Evolutionary conservation across 2,888 invertebrate species (phyloP), one percentile per base, ranked within the genome.

Genomic region (Oegoconia quadripuncta): DNA sequence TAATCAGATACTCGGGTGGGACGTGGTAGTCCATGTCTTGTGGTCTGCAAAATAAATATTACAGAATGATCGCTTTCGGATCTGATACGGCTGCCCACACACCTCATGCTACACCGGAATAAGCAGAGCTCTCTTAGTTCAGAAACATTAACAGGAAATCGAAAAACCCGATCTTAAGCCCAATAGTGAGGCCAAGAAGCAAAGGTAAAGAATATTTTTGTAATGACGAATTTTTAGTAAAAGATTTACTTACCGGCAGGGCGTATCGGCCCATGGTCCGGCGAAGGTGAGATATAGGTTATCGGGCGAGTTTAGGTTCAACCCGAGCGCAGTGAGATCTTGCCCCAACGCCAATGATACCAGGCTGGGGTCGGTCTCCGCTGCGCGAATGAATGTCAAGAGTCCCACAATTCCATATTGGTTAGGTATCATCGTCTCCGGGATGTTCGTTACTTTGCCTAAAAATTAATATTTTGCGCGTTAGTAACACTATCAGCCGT

Each of bases 321-420:
- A 92, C 57, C 99, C 99, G 64, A 99, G 91, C 50, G 98, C 97
- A 48, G 99, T 99, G 71, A 99, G 91, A 88, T 99, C 99, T 84
- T 97, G 97, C 50, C 99, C 99, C 68, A 99, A 91, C 44, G 99
- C 98, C 74, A 99, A 87, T 43, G 97, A 96, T 55, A 98, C 97
- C 68, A 99, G 90, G 83, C 97, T 97, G 37, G 97, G 97, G 88
- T 99, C 98, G 41, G 97, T 95, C 88, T 99, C 99, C 47, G 98
- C 97, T 50, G 98, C 97, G 73, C 98, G 91, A 61, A 99, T 98
- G 88, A 99, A 99, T 57, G 99, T 97, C 80, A 99, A 89, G 60
- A 99, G 91, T 32, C 99, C 99, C 55, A 99, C 98, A 90, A 99
- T 99, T 62, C 99, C 99, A 82, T 98, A 99, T 89, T 99, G 99